Evolutionary conservation across 2,797 vertebrate species (phyloP).

Genomic region (Chanos chanos): DNA sequence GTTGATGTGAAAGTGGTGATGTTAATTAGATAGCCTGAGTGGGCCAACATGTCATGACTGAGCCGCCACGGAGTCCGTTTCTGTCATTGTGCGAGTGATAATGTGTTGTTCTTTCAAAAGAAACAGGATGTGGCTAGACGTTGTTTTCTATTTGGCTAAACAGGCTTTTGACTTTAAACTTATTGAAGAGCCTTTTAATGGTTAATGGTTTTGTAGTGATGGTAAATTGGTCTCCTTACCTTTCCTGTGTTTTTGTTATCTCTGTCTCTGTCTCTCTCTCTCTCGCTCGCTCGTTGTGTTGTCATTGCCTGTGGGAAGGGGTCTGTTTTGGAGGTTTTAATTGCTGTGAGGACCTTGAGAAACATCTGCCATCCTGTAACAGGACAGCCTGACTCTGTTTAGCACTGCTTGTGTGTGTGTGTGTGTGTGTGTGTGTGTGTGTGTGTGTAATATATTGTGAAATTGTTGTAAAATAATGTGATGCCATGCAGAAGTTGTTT

Average conservation of each 20-base stretch:
- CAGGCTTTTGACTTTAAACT: too few species aligned
- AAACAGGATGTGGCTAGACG: too few species aligned
- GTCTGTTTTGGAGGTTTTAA: slow-evolving; percentile 37
- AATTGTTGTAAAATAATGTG: not conserved
- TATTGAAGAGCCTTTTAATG: too few species aligned
- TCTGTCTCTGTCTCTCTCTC: slow-evolving; percentile 22
- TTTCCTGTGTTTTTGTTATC: slow-evolving; percentile 45
- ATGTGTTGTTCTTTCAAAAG: too few species aligned
- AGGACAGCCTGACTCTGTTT: slow-evolving; percentile 28
- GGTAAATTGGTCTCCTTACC: too few species aligned
- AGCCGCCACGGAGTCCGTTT: too few species aligned
- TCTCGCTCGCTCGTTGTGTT: not conserved
- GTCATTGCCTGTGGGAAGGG: slow-evolving; percentile 18
- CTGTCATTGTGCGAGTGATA: too few species aligned
- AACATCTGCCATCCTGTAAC: slow-evolving; percentile 51
- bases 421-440: slow-evolving; percentile 4
- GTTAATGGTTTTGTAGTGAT: too few species aligned
- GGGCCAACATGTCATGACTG: too few species aligned
- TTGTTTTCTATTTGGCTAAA: too few species aligned
- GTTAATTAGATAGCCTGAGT: too few species aligned
- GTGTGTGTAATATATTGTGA: slow-evolving; percentile 40
- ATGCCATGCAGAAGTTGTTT: slow-evolving; percentile 8
- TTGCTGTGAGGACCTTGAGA: slow-evolving; percentile 55
- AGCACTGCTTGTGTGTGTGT: not conserved
- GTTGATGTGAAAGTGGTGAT: too few species aligned